phyloP scores from a whole-genome alignment of 1,140 invertebrate species.

The Drosophila micromelanica region DNA sequence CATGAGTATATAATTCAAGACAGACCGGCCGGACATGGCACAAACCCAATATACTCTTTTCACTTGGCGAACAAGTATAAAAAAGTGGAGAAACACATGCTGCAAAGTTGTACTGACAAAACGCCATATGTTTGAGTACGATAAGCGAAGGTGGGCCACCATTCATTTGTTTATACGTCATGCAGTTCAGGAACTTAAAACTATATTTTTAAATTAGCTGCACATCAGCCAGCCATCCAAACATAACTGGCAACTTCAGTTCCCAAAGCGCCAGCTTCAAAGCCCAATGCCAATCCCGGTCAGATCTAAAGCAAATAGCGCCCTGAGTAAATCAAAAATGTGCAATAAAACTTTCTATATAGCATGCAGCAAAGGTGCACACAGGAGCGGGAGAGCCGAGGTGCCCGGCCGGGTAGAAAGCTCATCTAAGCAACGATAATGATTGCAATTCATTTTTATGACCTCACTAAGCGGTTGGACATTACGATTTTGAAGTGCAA shows the following conservation, averaged over 20 bases:
- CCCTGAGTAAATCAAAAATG: constrained; percentile 72
- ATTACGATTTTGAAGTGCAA: constrained; percentile 62
- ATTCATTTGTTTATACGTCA: background rate
- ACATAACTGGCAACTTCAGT: constrained; percentile 1
- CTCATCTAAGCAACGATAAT: constrained; percentile 79
- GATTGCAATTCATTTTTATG: constrained; percentile 80
- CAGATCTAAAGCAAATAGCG: constrained; percentile 37
- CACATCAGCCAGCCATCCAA: constrained; percentile 27
- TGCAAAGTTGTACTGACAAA: constrained; percentile 65
- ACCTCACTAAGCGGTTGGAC: constrained; percentile 65
- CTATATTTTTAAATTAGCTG: constrained; percentile 76
- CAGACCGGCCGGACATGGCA: no score
- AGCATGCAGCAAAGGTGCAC: constrained; percentile 56
- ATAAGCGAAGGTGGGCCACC: constrained; percentile 49
- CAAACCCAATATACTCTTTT: no score
- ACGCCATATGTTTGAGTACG: constrained; percentile 77
- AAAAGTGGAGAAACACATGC: constrained; percentile 6
- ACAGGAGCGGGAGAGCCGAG: background rate
- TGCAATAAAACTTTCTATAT: constrained; percentile 71
- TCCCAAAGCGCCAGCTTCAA: constrained; percentile 5
- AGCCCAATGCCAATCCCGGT: constrained; percentile 17
- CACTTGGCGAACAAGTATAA: background rate
- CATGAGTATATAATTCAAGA: no score
- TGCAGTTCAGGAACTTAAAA: constrained; percentile 53
- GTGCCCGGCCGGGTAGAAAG: constrained; percentile 40